Evolutionary conservation across 2,797 vertebrate genomes (phyloP).

Genomic region (Nyctibius grandis): DNA sequence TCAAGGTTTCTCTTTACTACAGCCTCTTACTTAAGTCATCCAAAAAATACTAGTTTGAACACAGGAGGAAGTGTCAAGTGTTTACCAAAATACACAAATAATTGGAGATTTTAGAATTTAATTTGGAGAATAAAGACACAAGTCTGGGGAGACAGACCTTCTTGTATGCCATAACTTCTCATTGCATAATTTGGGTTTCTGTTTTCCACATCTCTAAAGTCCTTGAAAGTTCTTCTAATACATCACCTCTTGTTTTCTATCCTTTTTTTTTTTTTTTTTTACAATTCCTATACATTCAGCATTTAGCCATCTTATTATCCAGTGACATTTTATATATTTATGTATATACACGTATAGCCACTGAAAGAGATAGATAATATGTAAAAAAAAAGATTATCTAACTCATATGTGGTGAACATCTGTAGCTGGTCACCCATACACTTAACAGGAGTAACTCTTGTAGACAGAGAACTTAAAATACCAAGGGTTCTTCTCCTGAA

Average conservation of each 20-base stretch:
- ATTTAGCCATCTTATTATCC: not conserved
- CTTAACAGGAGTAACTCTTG: not conserved
- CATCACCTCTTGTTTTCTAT: not conserved
- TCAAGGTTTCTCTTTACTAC: not conserved
- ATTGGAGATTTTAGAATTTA: not conserved
- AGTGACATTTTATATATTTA: not conserved
- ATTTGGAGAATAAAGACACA: not conserved
- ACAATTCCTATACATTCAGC: not conserved
- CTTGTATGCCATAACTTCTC: not conserved
- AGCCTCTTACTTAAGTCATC: not conserved
- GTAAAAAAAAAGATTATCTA: not conserved
- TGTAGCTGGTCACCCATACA: not conserved
- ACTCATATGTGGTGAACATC: not conserved
- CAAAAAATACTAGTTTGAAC: not conserved
- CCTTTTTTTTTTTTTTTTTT: not conserved
- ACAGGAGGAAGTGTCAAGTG: not conserved
- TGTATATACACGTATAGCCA: not conserved
- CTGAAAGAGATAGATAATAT: not conserved
- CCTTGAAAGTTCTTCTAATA: not conserved
- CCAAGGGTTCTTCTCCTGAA: not conserved
- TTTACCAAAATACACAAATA: not conserved
- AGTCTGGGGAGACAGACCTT: not conserved
- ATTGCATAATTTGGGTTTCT: not conserved
- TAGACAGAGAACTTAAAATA: not conserved
- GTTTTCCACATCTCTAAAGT: not conserved